A percentile compares a stretch with the other conserved stretches of the same genome.
Conservation (phyloP, 2,888 invertebrate genomes). For the Ditula angustiorana region DNA sequence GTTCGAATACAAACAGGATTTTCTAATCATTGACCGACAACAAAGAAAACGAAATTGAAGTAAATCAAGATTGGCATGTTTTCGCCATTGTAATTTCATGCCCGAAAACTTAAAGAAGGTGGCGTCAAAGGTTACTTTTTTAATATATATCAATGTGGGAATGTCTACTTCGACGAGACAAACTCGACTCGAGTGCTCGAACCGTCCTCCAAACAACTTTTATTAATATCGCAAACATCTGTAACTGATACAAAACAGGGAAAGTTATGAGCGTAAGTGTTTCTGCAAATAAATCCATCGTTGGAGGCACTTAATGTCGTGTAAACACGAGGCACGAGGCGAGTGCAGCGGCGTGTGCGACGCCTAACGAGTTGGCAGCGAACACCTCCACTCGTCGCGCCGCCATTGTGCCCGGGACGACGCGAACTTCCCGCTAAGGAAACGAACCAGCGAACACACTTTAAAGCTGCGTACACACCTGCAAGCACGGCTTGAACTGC, state of each 20-base stretch:
- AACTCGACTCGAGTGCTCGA: neutral
- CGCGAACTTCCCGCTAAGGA: neutral
- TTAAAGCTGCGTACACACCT: neutral
- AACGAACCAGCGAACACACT: neutral
- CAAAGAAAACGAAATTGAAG: conserved; percentile 20
- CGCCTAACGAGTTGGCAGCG: conserved; percentile 33
- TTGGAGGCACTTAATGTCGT: conserved; percentile 28
- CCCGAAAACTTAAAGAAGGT: conserved; percentile 3
- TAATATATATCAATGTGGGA: neutral
- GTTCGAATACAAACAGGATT: conserved; percentile 4
- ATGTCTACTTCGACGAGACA: neutral
- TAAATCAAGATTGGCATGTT: conserved; percentile 1
- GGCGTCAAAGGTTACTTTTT: neutral
- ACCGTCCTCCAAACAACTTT: conserved; percentile 21
- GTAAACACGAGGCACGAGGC: conserved; percentile 27
- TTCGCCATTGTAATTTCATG: conserved; percentile 1
- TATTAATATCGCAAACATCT: conserved; percentile 38
- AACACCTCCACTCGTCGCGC: conserved; percentile 23
- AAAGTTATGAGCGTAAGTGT: conserved; percentile 33
- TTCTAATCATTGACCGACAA: conserved; percentile 2
- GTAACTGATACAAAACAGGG: conserved; percentile 30
- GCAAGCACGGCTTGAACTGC: neutral
- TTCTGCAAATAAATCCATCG: conserved; percentile 36
- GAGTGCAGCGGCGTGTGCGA: conserved; percentile 19
- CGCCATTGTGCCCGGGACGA: conserved; percentile 4